These are phyloP conservation scores for Baccha elongata DNA, from an alignment of 2,888 invertebrate genomes.

Conservation along the genomic window DNA sequence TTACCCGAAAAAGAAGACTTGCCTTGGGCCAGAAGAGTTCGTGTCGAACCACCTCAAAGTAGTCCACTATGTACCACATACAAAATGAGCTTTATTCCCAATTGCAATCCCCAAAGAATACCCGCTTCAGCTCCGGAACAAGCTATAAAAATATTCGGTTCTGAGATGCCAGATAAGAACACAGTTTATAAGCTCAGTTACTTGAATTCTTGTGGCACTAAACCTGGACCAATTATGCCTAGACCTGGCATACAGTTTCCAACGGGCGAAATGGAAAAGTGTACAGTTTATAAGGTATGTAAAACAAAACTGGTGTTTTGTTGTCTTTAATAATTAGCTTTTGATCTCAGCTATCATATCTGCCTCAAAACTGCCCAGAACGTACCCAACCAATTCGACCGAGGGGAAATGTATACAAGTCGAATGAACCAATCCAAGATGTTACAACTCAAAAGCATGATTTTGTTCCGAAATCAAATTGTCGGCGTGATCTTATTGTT, in stretches of 20 bases:
- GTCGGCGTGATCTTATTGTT: constrained; percentile 77
- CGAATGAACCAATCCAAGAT: constrained; percentile 88
- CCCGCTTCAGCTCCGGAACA: constrained; percentile 76
- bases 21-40: constrained; percentile 80
- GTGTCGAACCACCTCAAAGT: constrained; percentile 78
- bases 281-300: constrained; percentile 79
- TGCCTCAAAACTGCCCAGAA: constrained; percentile 84
- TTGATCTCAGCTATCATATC: constrained; percentile 83
- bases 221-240: constrained; percentile 78
- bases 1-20: constrained; percentile 79
- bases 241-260: constrained; percentile 76
- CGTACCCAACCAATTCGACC: constrained; percentile 85
- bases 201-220: constrained; percentile 77
- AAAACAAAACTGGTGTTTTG: not conserved
- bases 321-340: not conserved
- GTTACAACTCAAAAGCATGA: constrained; percentile 89
- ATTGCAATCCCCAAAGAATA: constrained; percentile 77
- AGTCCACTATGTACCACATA: constrained; percentile 80
- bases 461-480: constrained; percentile 86
- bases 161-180: constrained; percentile 76
- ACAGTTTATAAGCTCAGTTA: constrained; percentile 81
- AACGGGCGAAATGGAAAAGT: constrained; percentile 78
- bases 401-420: constrained; percentile 85
- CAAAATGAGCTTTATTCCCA: constrained; percentile 81
- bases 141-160: constrained; percentile 78